Percentiles rank a stretch among this genome's conserved stretches.
phyloP scores from a whole-genome alignment of 2,888 invertebrate genomes.

The Epinotia bilunana region DNA sequence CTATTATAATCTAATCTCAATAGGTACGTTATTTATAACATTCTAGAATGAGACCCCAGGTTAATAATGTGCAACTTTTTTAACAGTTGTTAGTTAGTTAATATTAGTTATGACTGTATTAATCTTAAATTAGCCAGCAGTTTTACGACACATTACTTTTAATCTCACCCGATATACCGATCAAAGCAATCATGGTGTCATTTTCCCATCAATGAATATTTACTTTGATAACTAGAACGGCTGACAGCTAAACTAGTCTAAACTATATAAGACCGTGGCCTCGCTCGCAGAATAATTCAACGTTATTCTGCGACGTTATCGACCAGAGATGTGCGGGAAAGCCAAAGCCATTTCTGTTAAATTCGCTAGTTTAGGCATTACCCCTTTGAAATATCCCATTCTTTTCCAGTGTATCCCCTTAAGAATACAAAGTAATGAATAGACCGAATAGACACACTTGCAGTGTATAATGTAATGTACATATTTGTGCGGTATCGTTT shows the following conservation, averaged over 20 bases:
- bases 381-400: too few relatives aligned
- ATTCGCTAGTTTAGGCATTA: too few relatives aligned
- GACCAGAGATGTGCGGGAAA: too few relatives aligned
- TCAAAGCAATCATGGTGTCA: background rate
- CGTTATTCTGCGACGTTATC: too few relatives aligned
- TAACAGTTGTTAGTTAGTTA: too few relatives aligned
- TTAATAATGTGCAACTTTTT: too few relatives aligned
- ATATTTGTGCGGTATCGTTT: slow-evolving; percentile 17
- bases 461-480: background rate
- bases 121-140: background rate
- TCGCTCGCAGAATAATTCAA: background rate
- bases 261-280: background rate
- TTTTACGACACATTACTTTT: background rate
- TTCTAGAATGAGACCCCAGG: too few relatives aligned
- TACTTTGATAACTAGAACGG: background rate
- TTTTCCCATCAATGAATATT: slow-evolving; percentile 4
- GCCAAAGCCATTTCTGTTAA: too few relatives aligned
- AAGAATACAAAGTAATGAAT: background rate
- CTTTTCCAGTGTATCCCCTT: too few relatives aligned
- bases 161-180: slow-evolving; percentile 4
- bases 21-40: too few relatives aligned
- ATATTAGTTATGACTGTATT: too few relatives aligned
- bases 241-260: background rate
- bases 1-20: too few relatives aligned
- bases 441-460: background rate